A percentile compares a stretch with the other conserved stretches of the same genome.
phyloP scores from a whole-genome alignment of 2,113 vertebrate species.

The Esox niger region DNA sequence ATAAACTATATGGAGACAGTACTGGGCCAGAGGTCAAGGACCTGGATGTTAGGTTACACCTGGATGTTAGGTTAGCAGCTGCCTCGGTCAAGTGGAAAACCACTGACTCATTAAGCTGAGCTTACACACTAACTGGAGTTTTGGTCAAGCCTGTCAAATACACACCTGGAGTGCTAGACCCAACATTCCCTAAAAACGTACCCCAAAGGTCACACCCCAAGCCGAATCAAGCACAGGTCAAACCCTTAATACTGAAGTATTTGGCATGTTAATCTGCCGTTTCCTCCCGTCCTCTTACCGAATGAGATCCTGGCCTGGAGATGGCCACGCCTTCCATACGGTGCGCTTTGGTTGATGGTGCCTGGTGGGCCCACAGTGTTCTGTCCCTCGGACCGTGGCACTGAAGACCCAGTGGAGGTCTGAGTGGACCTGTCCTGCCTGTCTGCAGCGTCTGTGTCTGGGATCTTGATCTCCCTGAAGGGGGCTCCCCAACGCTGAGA shows the following conservation, averaged over 20 bases:
- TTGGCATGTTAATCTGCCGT: background rate
- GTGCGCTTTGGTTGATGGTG: conserved; percentile 50
- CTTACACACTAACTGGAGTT: too few species aligned
- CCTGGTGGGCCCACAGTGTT: conserved; percentile 41
- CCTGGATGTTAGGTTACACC: background rate
- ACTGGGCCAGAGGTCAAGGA: too few species aligned
- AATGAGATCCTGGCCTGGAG: conserved; percentile 52
- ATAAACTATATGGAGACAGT: too few species aligned
- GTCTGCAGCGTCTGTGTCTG: conserved; percentile 31
- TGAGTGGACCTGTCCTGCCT: conserved; percentile 27
- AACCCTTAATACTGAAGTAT: background rate
- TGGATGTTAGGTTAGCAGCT: background rate
- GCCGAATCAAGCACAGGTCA: too few species aligned
- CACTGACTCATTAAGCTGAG: background rate
- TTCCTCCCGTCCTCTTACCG: conserved; percentile 36
- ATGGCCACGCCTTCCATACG: conserved; percentile 37
- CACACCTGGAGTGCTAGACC: too few species aligned
- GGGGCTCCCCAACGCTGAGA: conserved; percentile 58
- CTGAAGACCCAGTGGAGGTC: conserved; percentile 46
- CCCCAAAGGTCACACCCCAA: too few species aligned
- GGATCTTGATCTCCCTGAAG: conserved; percentile 59
- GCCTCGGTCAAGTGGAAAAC: background rate
- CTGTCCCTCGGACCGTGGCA: conserved; percentile 7
- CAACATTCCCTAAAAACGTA: too few species aligned
- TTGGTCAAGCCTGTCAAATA: too few species aligned